These are phyloP conservation scores for Orycteropus afer DNA, from an alignment of 2,113 vertebrate genomes.

Conservation along the genomic window DNA sequence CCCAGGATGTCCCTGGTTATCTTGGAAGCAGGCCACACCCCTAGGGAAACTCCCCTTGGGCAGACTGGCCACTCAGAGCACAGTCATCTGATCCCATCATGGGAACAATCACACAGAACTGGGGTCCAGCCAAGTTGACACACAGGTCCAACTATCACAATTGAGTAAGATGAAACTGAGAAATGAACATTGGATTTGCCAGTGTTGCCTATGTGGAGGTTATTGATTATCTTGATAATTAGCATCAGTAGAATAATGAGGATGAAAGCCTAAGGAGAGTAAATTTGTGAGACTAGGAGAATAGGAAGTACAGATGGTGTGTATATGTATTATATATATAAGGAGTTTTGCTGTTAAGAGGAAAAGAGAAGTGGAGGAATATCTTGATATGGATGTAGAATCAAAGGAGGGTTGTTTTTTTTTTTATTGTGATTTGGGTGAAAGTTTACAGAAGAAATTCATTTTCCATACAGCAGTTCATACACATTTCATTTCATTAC, in stretches of 20 bases:
- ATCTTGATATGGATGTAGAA: not conserved
- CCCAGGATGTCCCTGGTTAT: no score
- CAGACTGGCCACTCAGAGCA: no score
- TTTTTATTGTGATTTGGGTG: no score
- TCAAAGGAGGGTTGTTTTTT: not conserved
- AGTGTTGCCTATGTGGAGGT: not conserved
- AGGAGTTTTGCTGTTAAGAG: conserved; percentile 1
- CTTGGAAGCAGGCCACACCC: no score
- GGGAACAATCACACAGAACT: no score
- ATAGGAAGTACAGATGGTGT: not conserved
- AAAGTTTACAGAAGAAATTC: no score
- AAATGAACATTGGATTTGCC: not conserved
- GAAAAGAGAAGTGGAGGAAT: conserved; percentile 22
- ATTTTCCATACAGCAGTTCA: no score
- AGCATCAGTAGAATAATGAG: not conserved
- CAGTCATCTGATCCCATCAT: no score
- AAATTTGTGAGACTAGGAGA: not conserved
- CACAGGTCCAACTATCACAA: no score
- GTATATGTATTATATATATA: not conserved
- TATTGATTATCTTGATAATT: not conserved
- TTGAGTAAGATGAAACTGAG: not conserved
- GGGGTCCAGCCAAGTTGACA: no score
- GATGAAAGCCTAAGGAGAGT: not conserved
- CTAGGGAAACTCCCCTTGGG: no score
- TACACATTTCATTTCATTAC: no score